Evolutionary conservation across 2,888 invertebrate species (phyloP).

Genomic region (Strigamia transsilvanica): DNA sequence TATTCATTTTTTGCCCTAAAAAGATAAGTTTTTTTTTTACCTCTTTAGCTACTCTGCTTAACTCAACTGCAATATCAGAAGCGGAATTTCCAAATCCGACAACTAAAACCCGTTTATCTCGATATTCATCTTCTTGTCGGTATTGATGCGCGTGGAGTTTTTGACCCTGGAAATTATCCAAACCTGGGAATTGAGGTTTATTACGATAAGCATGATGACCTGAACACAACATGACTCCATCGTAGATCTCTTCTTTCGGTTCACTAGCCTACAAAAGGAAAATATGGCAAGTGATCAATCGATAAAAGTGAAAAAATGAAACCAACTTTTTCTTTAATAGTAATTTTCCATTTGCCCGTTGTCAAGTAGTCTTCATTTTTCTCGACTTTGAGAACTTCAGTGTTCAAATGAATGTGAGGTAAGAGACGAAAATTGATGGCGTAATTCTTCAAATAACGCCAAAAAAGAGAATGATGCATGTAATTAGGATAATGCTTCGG

Average conservation of each 20-base stretch:
- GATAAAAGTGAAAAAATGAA: neutral
- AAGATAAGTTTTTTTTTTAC: slow-evolving; percentile 15
- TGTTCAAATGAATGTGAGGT: slow-evolving; percentile 60
- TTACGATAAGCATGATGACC: slow-evolving; percentile 66
- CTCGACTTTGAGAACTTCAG: slow-evolving; percentile 41
- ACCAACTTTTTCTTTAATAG: neutral
- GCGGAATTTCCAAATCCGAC: slow-evolving; percentile 67
- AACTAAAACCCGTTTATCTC: slow-evolving; percentile 64
- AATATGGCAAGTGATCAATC: neutral
- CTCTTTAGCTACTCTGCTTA: slow-evolving; percentile 58
- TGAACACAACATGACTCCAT: slow-evolving; percentile 66
- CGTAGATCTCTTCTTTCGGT: slow-evolving; percentile 57
- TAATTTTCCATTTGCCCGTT: slow-evolving; percentile 27
- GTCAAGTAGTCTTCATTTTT: neutral
- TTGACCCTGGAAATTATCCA: slow-evolving; percentile 60
- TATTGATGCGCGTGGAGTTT: slow-evolving; percentile 61
- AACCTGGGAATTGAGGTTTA: slow-evolving; percentile 63
- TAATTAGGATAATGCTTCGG: slow-evolving; percentile 64
- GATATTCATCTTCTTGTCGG: slow-evolving; percentile 60
- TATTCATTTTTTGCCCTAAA: neutral
- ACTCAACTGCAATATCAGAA: slow-evolving; percentile 66
- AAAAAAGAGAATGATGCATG: slow-evolving; percentile 63
- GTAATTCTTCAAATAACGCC: slow-evolving; percentile 62
- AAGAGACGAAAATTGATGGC: slow-evolving; percentile 61
- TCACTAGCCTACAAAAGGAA: neutral